phyloP scores from a whole-genome alignment of 2,797 vertebrate genomes.

The Characodon lateralis region DNA sequence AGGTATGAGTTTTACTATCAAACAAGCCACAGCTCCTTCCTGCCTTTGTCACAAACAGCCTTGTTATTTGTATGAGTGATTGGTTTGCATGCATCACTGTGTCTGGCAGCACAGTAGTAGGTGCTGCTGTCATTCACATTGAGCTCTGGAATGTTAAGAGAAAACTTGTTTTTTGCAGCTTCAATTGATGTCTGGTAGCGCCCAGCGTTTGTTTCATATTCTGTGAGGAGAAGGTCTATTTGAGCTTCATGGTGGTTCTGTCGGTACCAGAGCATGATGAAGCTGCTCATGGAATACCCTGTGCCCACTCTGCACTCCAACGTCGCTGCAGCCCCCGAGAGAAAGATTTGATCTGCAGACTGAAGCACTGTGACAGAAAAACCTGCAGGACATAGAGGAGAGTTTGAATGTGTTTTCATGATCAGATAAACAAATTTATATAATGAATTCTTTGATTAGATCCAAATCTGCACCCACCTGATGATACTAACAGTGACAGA shows the following conservation, averaged over 20 bases:
- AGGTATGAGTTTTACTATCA: neutral
- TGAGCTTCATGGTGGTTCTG: slow-evolving; percentile 38
- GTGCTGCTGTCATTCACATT: slow-evolving; percentile 49
- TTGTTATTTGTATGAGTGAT: slow-evolving; percentile 63
- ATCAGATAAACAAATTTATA: neutral
- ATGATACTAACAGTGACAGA: slow-evolving; percentile 29
- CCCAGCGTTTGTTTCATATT: neutral
- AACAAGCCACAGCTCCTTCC: slow-evolving; percentile 41
- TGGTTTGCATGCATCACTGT: slow-evolving; percentile 61
- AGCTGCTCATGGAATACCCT: slow-evolving; percentile 56
- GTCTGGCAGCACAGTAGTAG: slow-evolving; percentile 77
- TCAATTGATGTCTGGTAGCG: slow-evolving; percentile 23
- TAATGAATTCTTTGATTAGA: neutral
- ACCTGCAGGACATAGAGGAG: slow-evolving; percentile 36
- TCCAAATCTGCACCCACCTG: slow-evolving; percentile 25
- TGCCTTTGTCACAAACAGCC: neutral
- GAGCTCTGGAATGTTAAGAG: slow-evolving; percentile 52
- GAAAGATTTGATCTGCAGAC: slow-evolving; percentile 5
- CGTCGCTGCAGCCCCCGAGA: neutral
- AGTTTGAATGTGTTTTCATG: neutral
- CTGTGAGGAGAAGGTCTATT: slow-evolving; percentile 53
- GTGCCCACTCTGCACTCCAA: slow-evolving; percentile 60
- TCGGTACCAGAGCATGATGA: slow-evolving; percentile 73
- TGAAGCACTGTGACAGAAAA: slow-evolving; percentile 45
- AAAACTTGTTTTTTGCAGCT: slow-evolving; percentile 54